Conservation (phyloP, 2,113 vertebrate species). For the Python bivittatus region DNA sequence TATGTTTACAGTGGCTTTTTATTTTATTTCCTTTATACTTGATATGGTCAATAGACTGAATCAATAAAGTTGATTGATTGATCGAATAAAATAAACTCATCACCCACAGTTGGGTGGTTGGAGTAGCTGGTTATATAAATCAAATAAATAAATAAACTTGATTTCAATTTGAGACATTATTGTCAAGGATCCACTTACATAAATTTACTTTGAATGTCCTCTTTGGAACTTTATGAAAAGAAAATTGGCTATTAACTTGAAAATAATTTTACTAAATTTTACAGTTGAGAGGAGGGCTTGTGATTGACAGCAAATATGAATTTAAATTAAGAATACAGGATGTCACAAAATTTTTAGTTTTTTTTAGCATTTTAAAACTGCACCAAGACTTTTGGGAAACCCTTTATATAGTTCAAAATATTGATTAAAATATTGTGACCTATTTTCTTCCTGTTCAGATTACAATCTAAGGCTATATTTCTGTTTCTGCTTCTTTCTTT, state of each 20-base stretch:
- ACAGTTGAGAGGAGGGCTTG: not conserved
- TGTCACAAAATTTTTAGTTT: not conserved
- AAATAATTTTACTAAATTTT: not conserved
- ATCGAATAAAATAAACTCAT: too few relatives aligned
- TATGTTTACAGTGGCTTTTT: too few relatives aligned
- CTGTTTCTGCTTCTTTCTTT: constrained; percentile 34
- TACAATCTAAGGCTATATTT: constrained; percentile 14
- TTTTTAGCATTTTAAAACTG: not conserved
- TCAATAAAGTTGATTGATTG: too few relatives aligned
- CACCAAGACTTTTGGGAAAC: not conserved
- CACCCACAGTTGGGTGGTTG: too few relatives aligned
- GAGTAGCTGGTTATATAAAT: too few relatives aligned
- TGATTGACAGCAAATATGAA: not conserved
- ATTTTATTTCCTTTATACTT: too few relatives aligned
- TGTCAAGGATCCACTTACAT: not conserved
- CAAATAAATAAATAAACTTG: not conserved
- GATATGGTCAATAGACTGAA: too few relatives aligned
- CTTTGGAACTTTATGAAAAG: not conserved
- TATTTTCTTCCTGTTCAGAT: constrained; percentile 22
- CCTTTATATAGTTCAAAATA: not conserved
- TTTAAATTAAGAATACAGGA: not conserved
- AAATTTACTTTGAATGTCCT: not conserved
- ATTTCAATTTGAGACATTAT: not conserved
- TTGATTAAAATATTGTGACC: not conserved
- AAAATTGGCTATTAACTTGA: not conserved